Percentiles rank a stretch among this genome's conserved stretches.
Evolutionary conservation across 2,888 invertebrate genomes (phyloP).

Genomic region (Aspidiotus rigidus): DNA sequence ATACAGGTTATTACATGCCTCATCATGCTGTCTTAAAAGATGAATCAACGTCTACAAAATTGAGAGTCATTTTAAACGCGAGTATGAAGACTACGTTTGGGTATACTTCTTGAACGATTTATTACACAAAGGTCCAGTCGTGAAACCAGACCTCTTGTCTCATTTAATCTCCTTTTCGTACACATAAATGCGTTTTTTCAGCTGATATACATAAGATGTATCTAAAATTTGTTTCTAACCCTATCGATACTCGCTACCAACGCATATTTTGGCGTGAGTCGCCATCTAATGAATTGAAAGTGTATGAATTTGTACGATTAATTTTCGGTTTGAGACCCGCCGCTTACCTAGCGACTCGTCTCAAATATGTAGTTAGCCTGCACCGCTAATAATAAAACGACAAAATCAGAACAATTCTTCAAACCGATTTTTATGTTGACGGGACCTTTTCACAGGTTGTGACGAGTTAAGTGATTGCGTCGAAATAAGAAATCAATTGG

Average conservation of each 20-base stretch:
- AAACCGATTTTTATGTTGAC: too few species aligned
- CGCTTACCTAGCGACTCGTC: background rate
- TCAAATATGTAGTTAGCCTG: too few species aligned
- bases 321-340: background rate
- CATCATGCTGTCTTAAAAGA: constrained; percentile 6
- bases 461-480: too few species aligned
- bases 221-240: too few species aligned
- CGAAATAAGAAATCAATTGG: constrained; percentile 34
- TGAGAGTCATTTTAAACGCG: constrained; percentile 5
- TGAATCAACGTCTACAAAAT: background rate
- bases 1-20: background rate
- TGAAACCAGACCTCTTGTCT: background rate
- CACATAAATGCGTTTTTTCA: too few species aligned
- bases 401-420: too few species aligned
- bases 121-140: constrained; percentile 2
- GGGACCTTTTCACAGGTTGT: too few species aligned
- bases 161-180: background rate
- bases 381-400: too few species aligned
- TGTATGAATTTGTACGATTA: background rate
- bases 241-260: too few species aligned
- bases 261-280: too few species aligned
- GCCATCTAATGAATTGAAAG: too few species aligned
- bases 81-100: constrained; percentile 6
- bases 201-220: too few species aligned
- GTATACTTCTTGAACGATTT: constrained; percentile 5